These are phyloP conservation scores for Dendropsophus ebraccatus DNA, from an alignment of 2,113 vertebrate genomes.

Conservation along the genomic window DNA sequence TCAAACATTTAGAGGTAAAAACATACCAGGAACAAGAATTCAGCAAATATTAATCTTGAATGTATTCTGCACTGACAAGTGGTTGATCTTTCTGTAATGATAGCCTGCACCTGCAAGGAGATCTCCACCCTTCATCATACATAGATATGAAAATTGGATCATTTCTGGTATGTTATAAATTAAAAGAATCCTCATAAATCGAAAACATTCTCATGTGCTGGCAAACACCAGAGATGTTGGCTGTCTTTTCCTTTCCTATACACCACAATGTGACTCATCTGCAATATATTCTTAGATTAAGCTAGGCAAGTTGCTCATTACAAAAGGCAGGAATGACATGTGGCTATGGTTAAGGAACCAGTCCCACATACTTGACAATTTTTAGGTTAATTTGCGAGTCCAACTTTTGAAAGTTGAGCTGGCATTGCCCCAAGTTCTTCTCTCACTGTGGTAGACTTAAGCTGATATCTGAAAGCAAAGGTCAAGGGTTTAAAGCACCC, in stretches of 20 bases:
- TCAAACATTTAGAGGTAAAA: conserved; percentile 8
- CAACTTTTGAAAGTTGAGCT: conserved; percentile 23
- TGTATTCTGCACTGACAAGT: not conserved
- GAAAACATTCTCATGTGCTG: conserved; percentile 42
- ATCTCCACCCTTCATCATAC: conserved; percentile 47
- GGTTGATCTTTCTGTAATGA: conserved; percentile 9
- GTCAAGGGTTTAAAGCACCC: conserved; percentile 39
- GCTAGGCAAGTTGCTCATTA: conserved; percentile 43
- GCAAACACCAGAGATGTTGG: conserved; percentile 49
- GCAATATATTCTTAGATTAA: conserved; percentile 44
- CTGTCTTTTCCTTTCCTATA: conserved; percentile 13
- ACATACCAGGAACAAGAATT: not conserved
- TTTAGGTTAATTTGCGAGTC: conserved; percentile 48
- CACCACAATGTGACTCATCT: conserved; percentile 48
- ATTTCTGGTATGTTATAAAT: conserved; percentile 45
- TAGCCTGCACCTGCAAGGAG: conserved; percentile 50
- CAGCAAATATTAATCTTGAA: conserved; percentile 37
- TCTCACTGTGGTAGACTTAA: conserved; percentile 19
- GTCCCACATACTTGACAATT: conserved; percentile 45
- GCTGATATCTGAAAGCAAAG: conserved; percentile 31
- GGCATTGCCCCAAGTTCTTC: conserved; percentile 7
- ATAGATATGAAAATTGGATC: conserved; percentile 44
- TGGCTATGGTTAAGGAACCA: conserved; percentile 46
- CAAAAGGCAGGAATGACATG: conserved; percentile 51
- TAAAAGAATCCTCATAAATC: conserved; percentile 51